These are phyloP conservation scores for Poeciliopsis gracilis DNA, from an alignment of 2,797 vertebrate genomes.

Conservation along the genomic window DNA sequence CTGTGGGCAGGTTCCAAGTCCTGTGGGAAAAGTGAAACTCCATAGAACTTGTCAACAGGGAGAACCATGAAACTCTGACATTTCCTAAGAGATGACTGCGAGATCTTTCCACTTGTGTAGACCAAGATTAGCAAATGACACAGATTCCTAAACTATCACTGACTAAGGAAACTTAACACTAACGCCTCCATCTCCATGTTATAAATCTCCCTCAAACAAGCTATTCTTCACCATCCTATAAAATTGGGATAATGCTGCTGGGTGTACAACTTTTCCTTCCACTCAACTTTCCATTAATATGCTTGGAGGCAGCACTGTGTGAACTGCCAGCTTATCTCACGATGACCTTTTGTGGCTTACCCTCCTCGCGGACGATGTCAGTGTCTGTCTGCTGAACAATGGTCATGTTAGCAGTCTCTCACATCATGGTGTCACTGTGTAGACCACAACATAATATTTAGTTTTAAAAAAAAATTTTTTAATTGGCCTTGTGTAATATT, in stretches of 20 bases:
- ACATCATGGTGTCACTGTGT: neutral
- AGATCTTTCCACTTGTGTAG: neutral
- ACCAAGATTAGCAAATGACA: neutral
- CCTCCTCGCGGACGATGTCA: neutral
- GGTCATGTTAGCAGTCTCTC: neutral
- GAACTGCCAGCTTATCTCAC: neutral
- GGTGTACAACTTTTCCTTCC: neutral
- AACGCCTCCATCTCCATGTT: neutral
- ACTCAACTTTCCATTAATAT: neutral
- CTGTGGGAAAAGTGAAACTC: neutral
- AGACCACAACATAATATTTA: neutral
- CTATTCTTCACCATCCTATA: neutral
- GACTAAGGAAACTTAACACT: neutral
- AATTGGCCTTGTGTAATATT: neutral
- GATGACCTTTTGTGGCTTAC: neutral
- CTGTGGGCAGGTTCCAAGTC: neutral
- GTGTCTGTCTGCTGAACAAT: neutral
- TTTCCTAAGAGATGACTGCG: neutral
- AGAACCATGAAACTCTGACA: neutral
- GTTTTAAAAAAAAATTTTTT: neutral
- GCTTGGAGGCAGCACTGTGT: neutral
- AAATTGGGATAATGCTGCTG: neutral
- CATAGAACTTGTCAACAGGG: neutral
- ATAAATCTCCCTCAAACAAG: neutral
- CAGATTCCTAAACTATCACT: neutral